A percentile compares a stretch with the other conserved stretches of the same genome.
Conservation (phyloP, 2,113 vertebrate species). For the Strix uralensis region DNA sequence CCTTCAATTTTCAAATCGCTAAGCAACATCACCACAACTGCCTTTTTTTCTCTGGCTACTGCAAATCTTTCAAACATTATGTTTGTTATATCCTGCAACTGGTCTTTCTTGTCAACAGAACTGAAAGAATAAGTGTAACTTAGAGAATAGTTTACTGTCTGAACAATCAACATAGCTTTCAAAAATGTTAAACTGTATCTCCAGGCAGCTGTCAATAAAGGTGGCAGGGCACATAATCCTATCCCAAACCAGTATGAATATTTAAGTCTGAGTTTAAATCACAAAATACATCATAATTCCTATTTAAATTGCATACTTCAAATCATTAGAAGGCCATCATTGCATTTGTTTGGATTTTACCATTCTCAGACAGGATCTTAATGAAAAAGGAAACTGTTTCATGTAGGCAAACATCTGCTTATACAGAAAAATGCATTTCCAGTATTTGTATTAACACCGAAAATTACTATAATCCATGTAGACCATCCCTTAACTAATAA, state of each 20-base stretch:
- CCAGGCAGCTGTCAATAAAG: not conserved
- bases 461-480: not conserved
- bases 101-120: not conserved
- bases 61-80: not conserved
- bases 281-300: not conserved
- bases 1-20: not conserved
- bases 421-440: not conserved
- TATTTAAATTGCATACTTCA: not conserved
- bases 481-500: not conserved
- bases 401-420: not conserved
- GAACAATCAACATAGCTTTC: not conserved
- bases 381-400: not conserved
- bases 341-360: not conserved
- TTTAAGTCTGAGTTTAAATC: not conserved
- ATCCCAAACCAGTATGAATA: not conserved
- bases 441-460: not conserved
- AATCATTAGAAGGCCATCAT: not conserved
- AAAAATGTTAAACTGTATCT: not conserved
- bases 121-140: not conserved
- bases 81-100: not conserved
- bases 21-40: not conserved
- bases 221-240: not conserved
- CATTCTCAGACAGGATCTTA: not conserved
- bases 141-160: not conserved
- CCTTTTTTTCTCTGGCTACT: not conserved